phyloP scores from a whole-genome alignment of 2,113 vertebrate species.

The Percopsis transmontana region DNA sequence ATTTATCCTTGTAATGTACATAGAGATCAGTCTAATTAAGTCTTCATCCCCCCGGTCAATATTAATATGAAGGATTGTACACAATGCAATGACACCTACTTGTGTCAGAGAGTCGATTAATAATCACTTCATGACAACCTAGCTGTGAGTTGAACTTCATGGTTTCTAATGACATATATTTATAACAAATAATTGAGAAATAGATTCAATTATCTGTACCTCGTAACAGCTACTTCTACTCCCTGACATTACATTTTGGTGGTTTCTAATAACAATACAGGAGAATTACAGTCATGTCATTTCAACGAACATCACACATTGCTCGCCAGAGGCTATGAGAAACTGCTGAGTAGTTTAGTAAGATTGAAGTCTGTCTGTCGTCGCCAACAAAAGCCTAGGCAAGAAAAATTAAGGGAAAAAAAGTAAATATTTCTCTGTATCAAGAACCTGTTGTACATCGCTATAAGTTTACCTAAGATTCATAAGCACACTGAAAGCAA shows the following conservation, averaged over 20 bases:
- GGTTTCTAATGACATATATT: too few species aligned
- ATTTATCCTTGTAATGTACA: too few species aligned
- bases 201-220: not conserved
- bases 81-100: too few species aligned
- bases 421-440: conserved; percentile 54
- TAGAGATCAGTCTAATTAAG: too few species aligned
- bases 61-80: too few species aligned
- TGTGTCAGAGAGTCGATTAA: not conserved
- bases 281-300: conserved; percentile 22
- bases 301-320: conserved; percentile 22
- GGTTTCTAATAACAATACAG: conserved; percentile 20
- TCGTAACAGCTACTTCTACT: conserved; percentile 15
- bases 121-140: not conserved
- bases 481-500: conserved; percentile 42
- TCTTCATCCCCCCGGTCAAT: too few species aligned
- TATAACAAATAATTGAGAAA: conserved; percentile 11
- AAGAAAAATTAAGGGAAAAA: conserved; percentile 30
- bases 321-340: conserved; percentile 41
- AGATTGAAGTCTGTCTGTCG: conserved; percentile 49
- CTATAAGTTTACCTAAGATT: conserved; percentile 16
- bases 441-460: conserved; percentile 30
- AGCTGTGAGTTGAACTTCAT: too few species aligned
- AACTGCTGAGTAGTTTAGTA: conserved; percentile 61
- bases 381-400: conserved; percentile 43
- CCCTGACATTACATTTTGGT: conserved; percentile 23